Percentiles rank a stretch among this genome's conserved stretches.
phyloP scores from a whole-genome alignment of 2,797 vertebrate species.

The Acanthurus lineatus region DNA sequence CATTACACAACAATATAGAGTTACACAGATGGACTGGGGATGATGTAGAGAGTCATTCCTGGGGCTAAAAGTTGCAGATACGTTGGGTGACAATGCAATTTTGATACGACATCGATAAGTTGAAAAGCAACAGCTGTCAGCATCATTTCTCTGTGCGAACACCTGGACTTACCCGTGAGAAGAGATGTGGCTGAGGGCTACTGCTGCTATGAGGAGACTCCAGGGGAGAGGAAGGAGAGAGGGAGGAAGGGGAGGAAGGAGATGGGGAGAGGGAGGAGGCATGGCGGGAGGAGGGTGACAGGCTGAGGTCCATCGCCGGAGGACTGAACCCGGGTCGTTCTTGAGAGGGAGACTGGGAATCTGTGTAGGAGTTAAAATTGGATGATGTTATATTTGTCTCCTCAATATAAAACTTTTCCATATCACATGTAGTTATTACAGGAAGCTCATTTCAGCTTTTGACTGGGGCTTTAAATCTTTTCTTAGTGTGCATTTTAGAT shows the following conservation, averaged over 20 bases:
- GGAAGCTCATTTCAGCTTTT: no score
- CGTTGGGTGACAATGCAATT: no score
- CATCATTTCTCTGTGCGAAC: background rate
- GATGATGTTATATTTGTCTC: background rate
- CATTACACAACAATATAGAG: no score
- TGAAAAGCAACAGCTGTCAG: no score
- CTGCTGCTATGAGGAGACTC: slow-evolving; percentile 77
- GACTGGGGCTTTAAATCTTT: no score
- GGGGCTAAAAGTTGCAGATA: no score
- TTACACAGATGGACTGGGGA: no score
- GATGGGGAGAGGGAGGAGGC: slow-evolving; percentile 82
- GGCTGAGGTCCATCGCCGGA: slow-evolving; percentile 91
- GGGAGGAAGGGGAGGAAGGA: slow-evolving; percentile 82
- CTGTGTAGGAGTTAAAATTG: slow-evolving; percentile 47
- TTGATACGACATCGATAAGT: no score
- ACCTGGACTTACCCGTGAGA: slow-evolving; percentile 84
- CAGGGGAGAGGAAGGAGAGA: slow-evolving; percentile 83
- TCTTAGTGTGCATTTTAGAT: no score
- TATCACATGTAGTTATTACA: no score
- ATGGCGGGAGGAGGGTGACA: slow-evolving; percentile 89
- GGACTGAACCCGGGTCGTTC: slow-evolving; percentile 86
- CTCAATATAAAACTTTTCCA: background rate
- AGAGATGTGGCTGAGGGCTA: slow-evolving; percentile 83
- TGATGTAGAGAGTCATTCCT: no score
- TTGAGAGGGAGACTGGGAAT: slow-evolving; percentile 84